Evolutionary conservation across 2,888 invertebrate genomes (phyloP).

Genomic region (Euzophera pinguis): DNA sequence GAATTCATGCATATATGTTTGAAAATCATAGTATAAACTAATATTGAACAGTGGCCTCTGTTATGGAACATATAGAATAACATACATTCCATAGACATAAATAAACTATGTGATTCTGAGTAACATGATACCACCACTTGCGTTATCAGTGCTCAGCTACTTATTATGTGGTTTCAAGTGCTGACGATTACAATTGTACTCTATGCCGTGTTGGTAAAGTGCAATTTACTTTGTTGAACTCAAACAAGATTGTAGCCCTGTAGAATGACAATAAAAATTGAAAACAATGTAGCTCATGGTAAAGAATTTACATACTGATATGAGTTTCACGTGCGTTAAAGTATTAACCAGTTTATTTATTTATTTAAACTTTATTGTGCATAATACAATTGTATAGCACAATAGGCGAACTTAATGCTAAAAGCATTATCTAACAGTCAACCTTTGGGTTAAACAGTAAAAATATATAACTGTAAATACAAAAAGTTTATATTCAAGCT

Average conservation of each 20-base stretch:
- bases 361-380: too few relatives aligned
- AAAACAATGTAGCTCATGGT: too few relatives aligned
- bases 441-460: too few relatives aligned
- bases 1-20: too few relatives aligned
- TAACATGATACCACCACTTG: background rate
- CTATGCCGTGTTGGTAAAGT: background rate
- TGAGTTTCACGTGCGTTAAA: too few relatives aligned
- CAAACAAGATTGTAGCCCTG: background rate
- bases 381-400: too few relatives aligned
- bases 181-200: background rate
- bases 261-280: background rate
- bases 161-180: background rate
- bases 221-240: background rate
- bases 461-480: too few relatives aligned
- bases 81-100: background rate
- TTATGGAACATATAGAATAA: background rate
- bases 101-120: slow-evolving; percentile 8
- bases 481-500: too few relatives aligned
- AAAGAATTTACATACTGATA: too few relatives aligned
- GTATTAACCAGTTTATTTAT: too few relatives aligned
- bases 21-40: background rate
- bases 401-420: too few relatives aligned
- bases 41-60: background rate
- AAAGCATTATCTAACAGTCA: too few relatives aligned
- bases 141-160: background rate